phyloP scores from a whole-genome alignment of 2,113 vertebrate species.

The Oncorhynchus gorbuscha region DNA sequence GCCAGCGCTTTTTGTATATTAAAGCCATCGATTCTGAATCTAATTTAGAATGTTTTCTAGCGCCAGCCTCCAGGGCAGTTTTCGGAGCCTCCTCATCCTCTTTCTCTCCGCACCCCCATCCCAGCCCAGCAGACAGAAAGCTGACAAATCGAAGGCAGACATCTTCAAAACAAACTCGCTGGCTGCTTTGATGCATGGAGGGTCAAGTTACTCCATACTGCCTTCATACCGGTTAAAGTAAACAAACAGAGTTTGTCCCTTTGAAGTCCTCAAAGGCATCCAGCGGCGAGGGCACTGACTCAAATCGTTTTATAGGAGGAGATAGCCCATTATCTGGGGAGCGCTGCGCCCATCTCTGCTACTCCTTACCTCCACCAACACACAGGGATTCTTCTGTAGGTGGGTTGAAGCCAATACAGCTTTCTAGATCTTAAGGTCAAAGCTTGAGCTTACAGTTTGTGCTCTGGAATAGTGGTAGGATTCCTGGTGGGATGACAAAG shows the following conservation, averaged over 20 bases:
- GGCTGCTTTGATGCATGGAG: constrained; percentile 37
- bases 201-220: constrained; percentile 41
- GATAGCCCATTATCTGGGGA: not conserved
- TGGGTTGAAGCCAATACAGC: too few relatives aligned
- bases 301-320: not conserved
- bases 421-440: too few relatives aligned
- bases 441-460: too few relatives aligned
- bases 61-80: not conserved
- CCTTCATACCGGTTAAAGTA: constrained; percentile 44
- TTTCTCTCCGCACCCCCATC: not conserved
- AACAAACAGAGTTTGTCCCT: constrained; percentile 32
- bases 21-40: constrained; percentile 28
- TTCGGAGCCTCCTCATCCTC: not conserved
- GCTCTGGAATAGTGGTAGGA: too few relatives aligned
- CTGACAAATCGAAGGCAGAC: constrained; percentile 25
- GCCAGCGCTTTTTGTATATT: not conserved
- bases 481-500: too few relatives aligned
- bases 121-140: not conserved
- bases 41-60: constrained; percentile 16
- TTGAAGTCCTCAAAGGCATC: constrained; percentile 54
- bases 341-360: not conserved
- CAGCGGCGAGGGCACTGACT: constrained; percentile 22
- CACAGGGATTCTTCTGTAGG: not conserved
- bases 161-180: constrained; percentile 44
- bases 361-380: not conserved